Conservation (phyloP, 2,797 vertebrate genomes). For the Crocodylus rhombifer region DNA sequence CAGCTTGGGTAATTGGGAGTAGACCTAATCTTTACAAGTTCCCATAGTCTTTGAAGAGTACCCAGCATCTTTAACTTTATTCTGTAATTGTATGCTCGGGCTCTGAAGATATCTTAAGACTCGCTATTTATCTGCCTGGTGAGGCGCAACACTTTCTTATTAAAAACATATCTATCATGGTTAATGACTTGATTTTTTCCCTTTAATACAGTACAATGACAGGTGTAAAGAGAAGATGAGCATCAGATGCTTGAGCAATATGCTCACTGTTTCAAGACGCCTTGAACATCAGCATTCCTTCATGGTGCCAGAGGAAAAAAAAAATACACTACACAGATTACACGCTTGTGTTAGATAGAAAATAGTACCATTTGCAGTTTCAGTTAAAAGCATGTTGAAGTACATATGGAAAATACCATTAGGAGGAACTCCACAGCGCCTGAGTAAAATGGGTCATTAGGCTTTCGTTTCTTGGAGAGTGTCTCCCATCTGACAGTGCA, state of each 20-base stretch:
- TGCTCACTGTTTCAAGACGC: conserved; percentile 82
- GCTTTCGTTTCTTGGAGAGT: conserved; percentile 95
- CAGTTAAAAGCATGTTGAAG: conserved; percentile 89
- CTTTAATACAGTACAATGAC: conserved; percentile 85
- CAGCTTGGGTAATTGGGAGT: conserved; percentile 57
- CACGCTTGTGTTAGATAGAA: conserved; percentile 86
- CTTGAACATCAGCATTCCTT: conserved; percentile 83
- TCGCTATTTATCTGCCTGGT: conserved; percentile 85
- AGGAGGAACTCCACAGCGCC: conserved; percentile 89
- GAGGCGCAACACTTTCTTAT: conserved; percentile 87
- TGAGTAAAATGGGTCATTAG: conserved; percentile 98
- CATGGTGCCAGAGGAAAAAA: conserved; percentile 68
- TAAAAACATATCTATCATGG: conserved; percentile 89
- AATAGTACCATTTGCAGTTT: conserved; percentile 89
- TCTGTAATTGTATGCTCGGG: conserved; percentile 75
- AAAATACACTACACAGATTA: conserved; percentile 79
- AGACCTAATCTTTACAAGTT: conserved; percentile 66
- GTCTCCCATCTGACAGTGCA: conserved; percentile 95
- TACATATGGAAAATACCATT: conserved; percentile 95
- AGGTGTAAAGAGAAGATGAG: conserved; percentile 84
- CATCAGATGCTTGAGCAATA: conserved; percentile 88
- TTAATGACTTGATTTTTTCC: conserved; percentile 87
- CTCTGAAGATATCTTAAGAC: conserved; percentile 82
- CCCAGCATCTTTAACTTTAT: conserved; percentile 75
- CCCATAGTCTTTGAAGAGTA: conserved; percentile 75